Base-by-base conservation (phyloP, 2,888 invertebrate species). In the Alcis repandata region DNA sequence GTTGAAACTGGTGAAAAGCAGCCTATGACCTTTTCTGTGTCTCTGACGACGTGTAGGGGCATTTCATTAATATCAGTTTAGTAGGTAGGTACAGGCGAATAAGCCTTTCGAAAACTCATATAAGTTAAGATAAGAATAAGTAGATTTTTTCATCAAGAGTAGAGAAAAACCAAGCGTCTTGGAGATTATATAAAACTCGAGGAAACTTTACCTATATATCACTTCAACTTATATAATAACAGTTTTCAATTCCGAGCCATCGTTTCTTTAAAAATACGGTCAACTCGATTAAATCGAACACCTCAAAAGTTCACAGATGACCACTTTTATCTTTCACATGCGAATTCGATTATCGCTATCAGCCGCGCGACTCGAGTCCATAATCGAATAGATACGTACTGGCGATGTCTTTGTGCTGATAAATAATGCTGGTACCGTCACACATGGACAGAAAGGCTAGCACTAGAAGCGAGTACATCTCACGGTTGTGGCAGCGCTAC, bases 341-440 rank as follows among this genome's bases (percentile, higher is more conserved):
- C 45, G 17, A 58, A 63, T 65, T 69, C 72, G 69, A 75, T 75
- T 72, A 72, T 36, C 68, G 66, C 66, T 65, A 45, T 68, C 73
- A 61, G 59, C 72, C 59, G 59, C 58, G 74, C 74, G 60, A 58
- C 63, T 72, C 73, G 63, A 61, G 68, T 22, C 46, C 17, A 43
- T 60, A 68, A 71, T 71, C 74, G 73, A 68, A 51, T 59, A 53
- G 56, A 71, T 73, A 75, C 75, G 63, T 74, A 75, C 75, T 64
- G n/a, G 54, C 46, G 63, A 71, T 68, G 13, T 69, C 53, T 22
- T 64, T 20, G 43, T 17, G 8, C 9, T 62, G 15, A 52, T 64
- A 54, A 15, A 7, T 53, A 43, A 75, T 20, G 11, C 67, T 64
- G 19, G 69, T 38, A 46, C 69, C 59, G 33, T 56, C 36, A 13